Base-by-base conservation (phyloP, 2,113 vertebrate species). In the Sceloporus undulatus region DNA sequence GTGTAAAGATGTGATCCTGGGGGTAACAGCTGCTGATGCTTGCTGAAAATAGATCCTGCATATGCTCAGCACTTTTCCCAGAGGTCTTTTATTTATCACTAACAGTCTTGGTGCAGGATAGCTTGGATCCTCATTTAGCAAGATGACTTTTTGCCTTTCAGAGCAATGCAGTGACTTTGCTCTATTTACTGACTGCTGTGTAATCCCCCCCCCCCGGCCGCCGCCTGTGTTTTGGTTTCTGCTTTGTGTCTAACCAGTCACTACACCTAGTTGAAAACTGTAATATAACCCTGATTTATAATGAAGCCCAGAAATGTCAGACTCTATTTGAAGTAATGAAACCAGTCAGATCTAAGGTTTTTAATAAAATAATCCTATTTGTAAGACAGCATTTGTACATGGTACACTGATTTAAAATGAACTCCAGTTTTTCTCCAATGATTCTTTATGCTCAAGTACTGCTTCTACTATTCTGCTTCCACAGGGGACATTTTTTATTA, bases 1-100 rank as follows among this genome's bases (percentile, higher is more conserved):
- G 97, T 95, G 97, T 97, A 96, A 98, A 98, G 97, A 98, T 97
- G 97, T 93, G 96, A 97, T 98, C 97, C 97, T 97, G 96, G 97
- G 97, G 98, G 97, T 97, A 97, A 97, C 97, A 98, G 97, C 98
- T 99, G 98, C 98, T 99, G 98, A 98, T 98, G 97, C 97, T 97
- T 97, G 98, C 98, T 98, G 98, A 98, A 99, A 99, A 98, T 98
- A 98, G 98, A 98, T 97, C 97, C 97, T 96, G 97, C 92, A 93
- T 98, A 95, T 88, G 96, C 98, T 98, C 98, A 98, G 98, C 98
- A 98, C 96, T 98, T 99, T 98, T 97, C 96, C 97, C 97, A 98
- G 96, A 95, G 97, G 96, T 97, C 96, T 96, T 96, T 97, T 98
- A 98, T 98, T 98, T 98, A 98, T 98, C 98, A 97, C 97, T 94